These are phyloP conservation scores for Phenganax stokvisi DNA, from an alignment of 92 coral and sea anemone species.

Conservation along the genomic window DNA sequence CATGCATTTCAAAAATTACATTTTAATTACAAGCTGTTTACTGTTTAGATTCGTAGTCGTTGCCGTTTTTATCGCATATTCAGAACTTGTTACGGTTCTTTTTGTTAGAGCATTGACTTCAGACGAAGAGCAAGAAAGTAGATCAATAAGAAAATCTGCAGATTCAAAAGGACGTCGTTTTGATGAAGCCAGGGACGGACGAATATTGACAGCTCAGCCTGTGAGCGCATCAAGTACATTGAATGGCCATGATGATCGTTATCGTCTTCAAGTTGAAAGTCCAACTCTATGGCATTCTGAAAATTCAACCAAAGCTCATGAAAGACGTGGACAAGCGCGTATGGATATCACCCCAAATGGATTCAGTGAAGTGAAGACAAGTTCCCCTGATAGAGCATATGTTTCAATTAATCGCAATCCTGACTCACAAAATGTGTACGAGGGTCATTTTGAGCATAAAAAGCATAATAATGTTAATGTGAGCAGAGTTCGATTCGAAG, in stretches of 20 bases:
- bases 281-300: not conserved
- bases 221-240: conserved; percentile 4
- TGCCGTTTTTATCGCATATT: not conserved
- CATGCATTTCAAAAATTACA: too few species aligned
- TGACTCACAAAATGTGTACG: not conserved
- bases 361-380: not conserved
- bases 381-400: not conserved
- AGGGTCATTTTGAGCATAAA: conserved; percentile 11
- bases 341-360: conserved; percentile 2
- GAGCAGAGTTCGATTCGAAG: conserved; percentile 30
- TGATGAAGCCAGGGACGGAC: conserved; percentile 2
- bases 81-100: not conserved
- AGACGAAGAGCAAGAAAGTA: conserved; percentile 17
- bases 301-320: not conserved
- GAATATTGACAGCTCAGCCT: conserved; percentile 27
- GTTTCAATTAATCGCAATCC: not conserved
- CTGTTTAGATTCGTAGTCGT: not conserved
- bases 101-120: conserved; percentile 4
- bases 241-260: conserved; percentile 3
- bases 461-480: conserved; percentile 8
- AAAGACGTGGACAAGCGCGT: not conserved
- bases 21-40: not conserved
- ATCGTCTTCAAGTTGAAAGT: not conserved
- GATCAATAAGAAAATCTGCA: conserved; percentile 1
- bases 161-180: conserved; percentile 17